These are phyloP conservation scores for Procambarus virginalis DNA, from an alignment of 1,140 invertebrate species.

Conservation along the genomic window DNA sequence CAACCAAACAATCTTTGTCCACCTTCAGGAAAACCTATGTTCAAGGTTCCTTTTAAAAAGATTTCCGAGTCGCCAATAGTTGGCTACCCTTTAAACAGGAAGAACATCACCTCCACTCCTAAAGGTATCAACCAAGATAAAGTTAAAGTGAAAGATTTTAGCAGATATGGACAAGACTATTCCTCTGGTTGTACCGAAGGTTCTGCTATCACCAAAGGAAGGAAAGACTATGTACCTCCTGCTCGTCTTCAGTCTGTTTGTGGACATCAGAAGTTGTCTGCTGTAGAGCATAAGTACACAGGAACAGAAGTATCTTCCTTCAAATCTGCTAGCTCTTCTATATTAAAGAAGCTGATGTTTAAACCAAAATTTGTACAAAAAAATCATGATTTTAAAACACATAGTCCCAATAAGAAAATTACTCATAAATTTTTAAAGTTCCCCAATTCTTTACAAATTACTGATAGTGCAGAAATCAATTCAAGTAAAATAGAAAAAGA, in stretches of 20 bases:
- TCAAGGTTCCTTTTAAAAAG: conserved; percentile 31
- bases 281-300: neutral
- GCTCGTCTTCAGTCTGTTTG: neutral
- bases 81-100: conserved; percentile 8
- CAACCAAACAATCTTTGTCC: neutral
- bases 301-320: neutral
- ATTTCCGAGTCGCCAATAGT: conserved; percentile 17
- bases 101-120: conserved; percentile 31
- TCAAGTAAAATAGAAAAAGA: neutral
- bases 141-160: neutral
- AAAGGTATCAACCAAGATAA: conserved; percentile 16
- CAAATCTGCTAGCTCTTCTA: neutral
- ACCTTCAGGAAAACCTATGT: neutral
- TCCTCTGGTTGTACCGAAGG: neutral
- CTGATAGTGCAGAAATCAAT: neutral
- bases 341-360: conserved; percentile 9
- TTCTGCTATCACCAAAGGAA: neutral
- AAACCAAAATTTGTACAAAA: conserved; percentile 21
- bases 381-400: neutral
- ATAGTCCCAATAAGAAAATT: neutral
- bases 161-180: conserved; percentile 1
- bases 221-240: neutral
- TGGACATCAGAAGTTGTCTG: neutral
- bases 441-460: neutral
- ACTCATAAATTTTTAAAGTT: neutral